phyloP scores from a whole-genome alignment of 2,797 vertebrate species.

The Pipistrellus nathusii region DNA sequence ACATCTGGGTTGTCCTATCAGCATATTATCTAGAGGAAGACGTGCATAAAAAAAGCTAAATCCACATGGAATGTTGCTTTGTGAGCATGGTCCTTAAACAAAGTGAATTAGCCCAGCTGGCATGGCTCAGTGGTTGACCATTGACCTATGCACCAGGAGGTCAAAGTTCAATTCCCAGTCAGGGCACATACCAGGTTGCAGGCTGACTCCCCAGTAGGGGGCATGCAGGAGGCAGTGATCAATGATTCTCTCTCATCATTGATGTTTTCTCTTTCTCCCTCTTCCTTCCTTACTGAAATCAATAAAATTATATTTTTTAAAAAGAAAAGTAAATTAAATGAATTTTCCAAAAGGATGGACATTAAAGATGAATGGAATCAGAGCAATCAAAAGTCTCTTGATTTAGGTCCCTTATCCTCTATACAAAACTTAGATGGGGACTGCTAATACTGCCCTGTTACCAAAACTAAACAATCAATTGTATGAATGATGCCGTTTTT shows the following conservation, averaged over 20 bases:
- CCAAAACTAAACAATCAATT: not conserved
- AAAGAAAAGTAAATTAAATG: not conserved
- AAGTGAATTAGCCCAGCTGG: not conserved
- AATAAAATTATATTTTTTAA: too few relatives aligned
- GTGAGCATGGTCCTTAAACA: not conserved
- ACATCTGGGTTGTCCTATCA: not conserved
- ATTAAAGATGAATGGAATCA: slow-evolving; percentile 20
- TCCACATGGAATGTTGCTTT: not conserved
- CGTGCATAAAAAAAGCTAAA: not conserved
- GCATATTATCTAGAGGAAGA: not conserved
- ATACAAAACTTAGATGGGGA: not conserved
- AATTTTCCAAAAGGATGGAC: not conserved
- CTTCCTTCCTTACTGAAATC: too few relatives aligned
- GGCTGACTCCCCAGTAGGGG: too few relatives aligned
- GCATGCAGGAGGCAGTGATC: too few relatives aligned
- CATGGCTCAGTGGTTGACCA: too few relatives aligned
- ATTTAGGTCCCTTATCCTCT: not conserved
- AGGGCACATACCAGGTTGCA: too few relatives aligned
- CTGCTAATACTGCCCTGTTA: not conserved
- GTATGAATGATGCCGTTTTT: not conserved
- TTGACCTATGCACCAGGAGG: too few relatives aligned
- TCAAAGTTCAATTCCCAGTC: too few relatives aligned
- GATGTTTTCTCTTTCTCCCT: too few relatives aligned
- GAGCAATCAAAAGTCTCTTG: not conserved
- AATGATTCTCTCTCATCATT: too few relatives aligned